A percentile compares a stretch with the other conserved stretches of the same genome.
These are phyloP conservation scores for Strigamia transsilvanica DNA, from an alignment of 2,888 invertebrate genomes.

Conservation along the genomic window DNA sequence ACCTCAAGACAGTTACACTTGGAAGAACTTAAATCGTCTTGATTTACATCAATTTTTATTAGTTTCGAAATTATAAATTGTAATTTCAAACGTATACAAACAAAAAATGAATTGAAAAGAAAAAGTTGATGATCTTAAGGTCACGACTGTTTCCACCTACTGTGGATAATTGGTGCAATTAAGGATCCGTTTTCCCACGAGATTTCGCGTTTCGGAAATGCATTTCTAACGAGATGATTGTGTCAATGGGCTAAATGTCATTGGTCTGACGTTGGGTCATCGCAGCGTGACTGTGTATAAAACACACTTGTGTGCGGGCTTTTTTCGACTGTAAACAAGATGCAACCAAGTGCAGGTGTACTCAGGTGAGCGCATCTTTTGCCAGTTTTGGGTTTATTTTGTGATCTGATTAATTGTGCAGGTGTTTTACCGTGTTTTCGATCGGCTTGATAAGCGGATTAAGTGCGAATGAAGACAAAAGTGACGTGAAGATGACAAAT, in stretches of 20 bases:
- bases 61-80: background rate
- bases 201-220: background rate
- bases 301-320: too few species aligned
- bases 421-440: background rate
- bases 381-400: background rate
- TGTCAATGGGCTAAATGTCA: constrained; percentile 24
- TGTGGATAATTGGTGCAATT: constrained; percentile 5
- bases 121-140: background rate
- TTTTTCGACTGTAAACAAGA: background rate
- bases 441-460: background rate
- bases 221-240: background rate
- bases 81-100: background rate
- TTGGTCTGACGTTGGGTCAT: background rate
- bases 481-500: background rate
- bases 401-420: background rate
- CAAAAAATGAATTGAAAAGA: background rate
- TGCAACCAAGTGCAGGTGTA: background rate
- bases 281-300: background rate
- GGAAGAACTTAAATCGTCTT: background rate
- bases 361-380: background rate
- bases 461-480: background rate
- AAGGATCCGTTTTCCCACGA: background rate
- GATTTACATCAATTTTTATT: background rate
- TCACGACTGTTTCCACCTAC: background rate
- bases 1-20: constrained; percentile 14